Percentiles rank a stretch among this genome's conserved stretches.
phyloP scores from a whole-genome alignment of 2,797 vertebrate species.

The Rhinophrynus dorsalis region DNA sequence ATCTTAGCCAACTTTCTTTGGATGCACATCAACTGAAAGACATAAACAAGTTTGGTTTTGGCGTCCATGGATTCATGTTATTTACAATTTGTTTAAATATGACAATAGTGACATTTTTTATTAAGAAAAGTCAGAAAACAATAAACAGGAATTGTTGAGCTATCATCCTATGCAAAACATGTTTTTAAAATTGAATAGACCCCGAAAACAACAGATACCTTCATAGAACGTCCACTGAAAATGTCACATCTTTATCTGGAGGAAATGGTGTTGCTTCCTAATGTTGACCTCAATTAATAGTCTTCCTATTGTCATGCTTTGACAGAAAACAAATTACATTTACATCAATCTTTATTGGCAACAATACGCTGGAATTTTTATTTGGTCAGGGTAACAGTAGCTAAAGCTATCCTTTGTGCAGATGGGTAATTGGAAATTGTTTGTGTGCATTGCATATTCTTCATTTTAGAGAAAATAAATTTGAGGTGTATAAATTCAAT shows the following conservation, averaged over 20 bases:
- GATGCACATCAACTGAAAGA: too few relatives aligned
- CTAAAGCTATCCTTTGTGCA: background rate
- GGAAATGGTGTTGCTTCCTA: constrained; percentile 38
- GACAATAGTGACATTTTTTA: background rate
- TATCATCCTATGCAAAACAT: background rate
- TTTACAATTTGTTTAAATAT: background rate
- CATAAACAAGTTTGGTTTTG: too few relatives aligned
- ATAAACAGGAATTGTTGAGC: background rate
- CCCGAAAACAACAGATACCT: constrained; percentile 21
- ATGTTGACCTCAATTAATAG: constrained; percentile 40
- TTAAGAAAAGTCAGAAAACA: background rate
- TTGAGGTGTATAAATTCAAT: background rate
- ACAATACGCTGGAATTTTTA: constrained; percentile 14
- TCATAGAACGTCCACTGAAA: constrained; percentile 24
- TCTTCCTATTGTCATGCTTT: constrained; percentile 34
- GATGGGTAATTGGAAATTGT: constrained; percentile 10
- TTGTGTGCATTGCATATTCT: background rate
- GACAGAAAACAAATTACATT: constrained; percentile 45
- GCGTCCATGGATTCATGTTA: too few relatives aligned
- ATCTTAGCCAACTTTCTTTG: too few relatives aligned
- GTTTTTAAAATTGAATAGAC: constrained; percentile 4
- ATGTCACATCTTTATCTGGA: constrained; percentile 37
- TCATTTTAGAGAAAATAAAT: background rate
- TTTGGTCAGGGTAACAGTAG: background rate
- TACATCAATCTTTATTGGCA: constrained; percentile 48